Evolutionary conservation across 2,113 vertebrate species (phyloP).

Genomic region (Lutjanus erythropterus): DNA sequence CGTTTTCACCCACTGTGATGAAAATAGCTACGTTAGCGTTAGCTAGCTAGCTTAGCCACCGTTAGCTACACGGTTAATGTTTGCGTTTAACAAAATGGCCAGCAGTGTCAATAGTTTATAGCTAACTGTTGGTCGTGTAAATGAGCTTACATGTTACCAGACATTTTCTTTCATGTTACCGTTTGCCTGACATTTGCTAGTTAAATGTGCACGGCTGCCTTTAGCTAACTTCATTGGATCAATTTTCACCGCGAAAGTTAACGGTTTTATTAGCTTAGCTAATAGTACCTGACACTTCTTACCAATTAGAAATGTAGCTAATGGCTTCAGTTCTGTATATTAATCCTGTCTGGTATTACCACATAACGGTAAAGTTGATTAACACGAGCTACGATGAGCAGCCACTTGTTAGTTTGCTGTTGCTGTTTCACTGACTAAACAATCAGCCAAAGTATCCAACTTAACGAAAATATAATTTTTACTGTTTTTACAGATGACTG

Average conservation of each 20-base stretch:
- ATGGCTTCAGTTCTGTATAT: not conserved
- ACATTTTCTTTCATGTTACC: rapidly evolving
- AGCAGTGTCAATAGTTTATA: slow-evolving; percentile 36
- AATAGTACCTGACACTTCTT: not conserved
- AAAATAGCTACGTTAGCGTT: slow-evolving; percentile 10
- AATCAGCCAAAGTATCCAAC: too few species aligned
- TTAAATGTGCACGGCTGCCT: not conserved
- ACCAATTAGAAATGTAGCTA: too few species aligned
- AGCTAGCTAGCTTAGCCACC: slow-evolving; percentile 46
- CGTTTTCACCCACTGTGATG: not conserved
- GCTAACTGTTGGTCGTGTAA: not conserved
- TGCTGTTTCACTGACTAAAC: not conserved
- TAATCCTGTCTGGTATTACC: rapidly evolving
- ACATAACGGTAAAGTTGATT: too few species aligned
- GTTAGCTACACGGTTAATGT: slow-evolving; percentile 36
- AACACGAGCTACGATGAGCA: too few species aligned
- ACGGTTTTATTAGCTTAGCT: slow-evolving; percentile 27
- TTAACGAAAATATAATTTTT: not conserved
- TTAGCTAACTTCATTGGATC: not conserved
- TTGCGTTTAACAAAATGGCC: slow-evolving; percentile 62
- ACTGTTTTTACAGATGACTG: slow-evolving; percentile 72
- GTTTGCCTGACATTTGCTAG: not conserved
- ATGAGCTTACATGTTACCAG: not conserved
- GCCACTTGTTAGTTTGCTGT: not conserved
- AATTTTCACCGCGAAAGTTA: slow-evolving; percentile 26